These are phyloP conservation scores for Lampris incognitus DNA, from an alignment of 2,113 vertebrate species.

Conservation along the genomic window DNA sequence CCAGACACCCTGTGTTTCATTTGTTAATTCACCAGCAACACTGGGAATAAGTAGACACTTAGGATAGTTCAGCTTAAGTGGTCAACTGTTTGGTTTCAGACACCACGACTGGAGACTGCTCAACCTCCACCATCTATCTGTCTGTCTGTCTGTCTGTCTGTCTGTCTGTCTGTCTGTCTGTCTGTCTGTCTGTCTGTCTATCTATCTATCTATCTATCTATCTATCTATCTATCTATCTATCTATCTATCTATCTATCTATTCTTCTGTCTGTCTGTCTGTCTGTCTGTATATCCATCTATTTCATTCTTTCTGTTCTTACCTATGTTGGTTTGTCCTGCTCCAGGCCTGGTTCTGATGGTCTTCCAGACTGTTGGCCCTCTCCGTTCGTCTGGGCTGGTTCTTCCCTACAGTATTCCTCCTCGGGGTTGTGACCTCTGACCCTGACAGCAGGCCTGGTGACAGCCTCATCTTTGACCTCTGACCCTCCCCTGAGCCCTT, in stretches of 20 bases:
- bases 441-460: slow-evolving; percentile 81
- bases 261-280: background rate
- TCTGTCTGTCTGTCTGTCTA: background rate
- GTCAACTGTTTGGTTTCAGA: no score
- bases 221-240: background rate
- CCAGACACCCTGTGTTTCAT: no score
- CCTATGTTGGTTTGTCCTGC: slow-evolving; percentile 70
- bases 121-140: background rate
- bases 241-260: no score
- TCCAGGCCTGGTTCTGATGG: slow-evolving; percentile 71
- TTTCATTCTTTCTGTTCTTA: slow-evolving; percentile 9
- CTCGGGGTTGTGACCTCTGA: slow-evolving; percentile 83
- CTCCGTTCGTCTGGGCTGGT: slow-evolving; percentile 91
- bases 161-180: background rate
- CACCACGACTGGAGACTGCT: background rate
- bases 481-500: slow-evolving; percentile 89
- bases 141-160: background rate
- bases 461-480: slow-evolving; percentile 88
- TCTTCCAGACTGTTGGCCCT: slow-evolving; percentile 88
- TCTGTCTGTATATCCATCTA: no score
- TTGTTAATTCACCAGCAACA: no score
- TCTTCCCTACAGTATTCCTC: slow-evolving; percentile 90
- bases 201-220: background rate
- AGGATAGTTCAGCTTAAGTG: no score
- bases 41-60: no score